phyloP scores from a whole-genome alignment of 2,113 vertebrate genomes.

The Helogale parvula region DNA sequence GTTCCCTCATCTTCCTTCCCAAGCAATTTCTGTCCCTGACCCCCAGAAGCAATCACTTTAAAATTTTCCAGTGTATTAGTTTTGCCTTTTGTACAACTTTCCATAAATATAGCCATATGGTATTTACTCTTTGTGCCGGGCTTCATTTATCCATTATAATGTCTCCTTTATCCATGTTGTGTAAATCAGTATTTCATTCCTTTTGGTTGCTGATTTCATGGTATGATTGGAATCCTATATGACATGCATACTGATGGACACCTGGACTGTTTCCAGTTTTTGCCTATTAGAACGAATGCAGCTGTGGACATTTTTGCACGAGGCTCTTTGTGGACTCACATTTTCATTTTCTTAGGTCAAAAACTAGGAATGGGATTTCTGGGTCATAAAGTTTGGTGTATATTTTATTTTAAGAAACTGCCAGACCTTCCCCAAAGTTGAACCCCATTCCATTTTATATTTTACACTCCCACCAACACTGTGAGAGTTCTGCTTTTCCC shows the following conservation, averaged over 20 bases:
- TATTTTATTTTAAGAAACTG: neutral
- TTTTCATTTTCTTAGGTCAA: neutral
- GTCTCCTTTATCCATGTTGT: neutral
- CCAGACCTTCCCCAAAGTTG: neutral
- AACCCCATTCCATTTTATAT: neutral
- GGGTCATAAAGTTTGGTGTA: neutral
- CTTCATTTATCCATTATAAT: neutral
- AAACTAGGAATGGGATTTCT: slow-evolving; percentile 8
- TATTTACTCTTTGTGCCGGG: neutral
- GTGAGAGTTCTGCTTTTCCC: neutral
- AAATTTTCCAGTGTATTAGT: neutral
- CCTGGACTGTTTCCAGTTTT: neutral
- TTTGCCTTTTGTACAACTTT: neutral
- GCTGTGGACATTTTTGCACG: neutral
- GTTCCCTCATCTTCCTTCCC: neutral
- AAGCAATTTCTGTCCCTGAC: neutral
- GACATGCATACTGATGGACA: neutral
- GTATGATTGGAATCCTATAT: neutral
- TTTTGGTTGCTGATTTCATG: neutral
- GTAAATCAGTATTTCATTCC: neutral
- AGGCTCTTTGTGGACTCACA: neutral
- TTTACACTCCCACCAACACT: neutral
- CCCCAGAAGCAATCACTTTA: neutral
- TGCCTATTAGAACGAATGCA: neutral
- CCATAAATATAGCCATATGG: neutral